Evolutionary conservation across 2,888 invertebrate genomes (phyloP).

Genomic region (Tenthredo scrophulariae): DNA sequence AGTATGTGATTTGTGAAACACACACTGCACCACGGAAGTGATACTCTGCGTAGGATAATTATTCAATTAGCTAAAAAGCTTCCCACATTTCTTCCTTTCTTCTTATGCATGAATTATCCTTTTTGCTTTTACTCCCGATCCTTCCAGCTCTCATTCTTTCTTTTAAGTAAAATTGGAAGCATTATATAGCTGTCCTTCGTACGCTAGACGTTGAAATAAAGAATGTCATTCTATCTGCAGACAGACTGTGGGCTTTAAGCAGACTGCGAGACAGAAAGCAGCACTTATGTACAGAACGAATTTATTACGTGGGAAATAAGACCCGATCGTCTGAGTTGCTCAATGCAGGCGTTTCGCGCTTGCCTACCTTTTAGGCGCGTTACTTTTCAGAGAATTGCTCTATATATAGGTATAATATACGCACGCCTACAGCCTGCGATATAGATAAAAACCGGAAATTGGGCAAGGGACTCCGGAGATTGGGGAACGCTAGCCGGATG

Average conservation of each 20-base stretch:
- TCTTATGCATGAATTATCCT: background rate
- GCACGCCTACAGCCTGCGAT: background rate
- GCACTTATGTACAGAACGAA: no score
- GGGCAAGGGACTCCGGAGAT: constrained; percentile 52
- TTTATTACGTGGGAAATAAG: no score
- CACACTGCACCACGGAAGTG: background rate
- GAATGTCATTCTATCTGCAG: background rate
- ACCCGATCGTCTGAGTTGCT: no score
- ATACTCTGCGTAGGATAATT: background rate
- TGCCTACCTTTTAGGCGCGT: no score
- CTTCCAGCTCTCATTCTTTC: background rate
- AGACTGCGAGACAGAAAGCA: background rate
- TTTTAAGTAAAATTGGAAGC: background rate
- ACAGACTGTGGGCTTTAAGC: background rate
- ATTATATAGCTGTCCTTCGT: background rate
- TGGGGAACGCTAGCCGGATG: constrained; percentile 44
- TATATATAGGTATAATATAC: background rate
- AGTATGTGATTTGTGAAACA: no score
- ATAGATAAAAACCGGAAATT: constrained; percentile 50
- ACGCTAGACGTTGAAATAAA: background rate
- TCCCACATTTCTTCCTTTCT: background rate
- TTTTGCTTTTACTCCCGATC: background rate
- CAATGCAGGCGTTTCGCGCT: no score
- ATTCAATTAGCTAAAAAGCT: background rate
- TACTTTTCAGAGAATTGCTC: no score